These are phyloP conservation scores for Struthidea cinerea DNA, from an alignment of 2,113 vertebrate genomes.

Conservation along the genomic window DNA sequence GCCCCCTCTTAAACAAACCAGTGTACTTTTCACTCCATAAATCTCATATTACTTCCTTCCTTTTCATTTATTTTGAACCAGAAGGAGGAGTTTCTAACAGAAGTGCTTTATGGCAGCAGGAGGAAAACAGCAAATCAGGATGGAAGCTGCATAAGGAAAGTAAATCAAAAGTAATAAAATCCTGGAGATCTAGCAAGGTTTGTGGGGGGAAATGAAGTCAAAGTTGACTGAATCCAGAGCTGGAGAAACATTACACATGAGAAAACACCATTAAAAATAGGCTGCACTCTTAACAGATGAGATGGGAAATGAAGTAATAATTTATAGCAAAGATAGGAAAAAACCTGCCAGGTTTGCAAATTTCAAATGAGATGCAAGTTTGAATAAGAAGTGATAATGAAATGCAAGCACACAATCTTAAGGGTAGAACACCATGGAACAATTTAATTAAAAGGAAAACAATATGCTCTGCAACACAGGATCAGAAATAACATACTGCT, in stretches of 20 bases:
- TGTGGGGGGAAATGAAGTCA: background rate
- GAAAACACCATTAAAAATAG: constrained; percentile 41
- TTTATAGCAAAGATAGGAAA: constrained; percentile 18
- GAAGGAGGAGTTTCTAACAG: constrained; percentile 70
- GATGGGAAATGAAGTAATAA: constrained; percentile 14
- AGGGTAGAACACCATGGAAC: background rate
- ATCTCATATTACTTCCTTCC: constrained; percentile 76
- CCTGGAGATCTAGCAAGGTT: constrained; percentile 14
- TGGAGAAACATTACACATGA: constrained; percentile 27
- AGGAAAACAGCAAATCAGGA: constrained; percentile 36
- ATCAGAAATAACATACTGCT: constrained; percentile 28
- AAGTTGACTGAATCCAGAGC: constrained; percentile 61
- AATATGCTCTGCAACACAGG: background rate
- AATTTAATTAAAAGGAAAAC: constrained; percentile 47
- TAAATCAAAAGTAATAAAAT: constrained; percentile 57
- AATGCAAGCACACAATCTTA: constrained; percentile 4
- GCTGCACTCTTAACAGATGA: background rate
- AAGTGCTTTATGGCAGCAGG: constrained; percentile 22
- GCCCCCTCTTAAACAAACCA: constrained; percentile 50
- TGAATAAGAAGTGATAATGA: constrained; percentile 37
- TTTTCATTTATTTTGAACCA: constrained; percentile 67
- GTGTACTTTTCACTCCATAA: constrained; percentile 67
- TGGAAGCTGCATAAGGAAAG: constrained; percentile 49
- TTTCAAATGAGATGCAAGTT: constrained; percentile 22
- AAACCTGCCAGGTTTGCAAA: constrained; percentile 36